phyloP scores from a whole-genome alignment of 2,113 vertebrate species.

The Gobius niger region DNA sequence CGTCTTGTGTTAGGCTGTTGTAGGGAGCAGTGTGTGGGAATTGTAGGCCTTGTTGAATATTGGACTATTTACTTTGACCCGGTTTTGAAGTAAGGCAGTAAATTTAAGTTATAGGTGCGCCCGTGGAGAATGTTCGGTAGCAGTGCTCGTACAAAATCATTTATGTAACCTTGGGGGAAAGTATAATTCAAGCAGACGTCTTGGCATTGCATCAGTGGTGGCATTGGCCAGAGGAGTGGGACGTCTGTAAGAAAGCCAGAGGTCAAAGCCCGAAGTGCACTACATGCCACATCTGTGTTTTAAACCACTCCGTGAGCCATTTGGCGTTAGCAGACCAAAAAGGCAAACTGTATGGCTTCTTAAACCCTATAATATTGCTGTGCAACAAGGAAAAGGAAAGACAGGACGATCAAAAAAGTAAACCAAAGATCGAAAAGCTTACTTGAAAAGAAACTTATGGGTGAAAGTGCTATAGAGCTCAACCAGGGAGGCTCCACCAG shows the following conservation, averaged over 20 bases:
- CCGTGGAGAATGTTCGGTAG: background rate
- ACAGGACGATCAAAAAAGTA: slow-evolving; percentile 8
- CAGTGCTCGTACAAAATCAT: background rate
- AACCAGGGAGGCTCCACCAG: too few species aligned
- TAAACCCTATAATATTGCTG: background rate
- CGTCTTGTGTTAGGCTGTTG: slow-evolving; percentile 1
- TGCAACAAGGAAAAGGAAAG: background rate
- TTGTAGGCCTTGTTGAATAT: background rate
- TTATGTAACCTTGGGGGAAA: slow-evolving; percentile 7
- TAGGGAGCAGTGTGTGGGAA: background rate
- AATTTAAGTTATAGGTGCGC: background rate
- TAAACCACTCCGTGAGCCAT: slow-evolving; percentile 29
- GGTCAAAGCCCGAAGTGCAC: slow-evolving; percentile 13
- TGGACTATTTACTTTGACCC: background rate
- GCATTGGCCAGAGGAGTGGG: background rate
- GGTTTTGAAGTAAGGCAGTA: background rate
- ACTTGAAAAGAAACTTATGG: background rate
- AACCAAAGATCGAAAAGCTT: background rate
- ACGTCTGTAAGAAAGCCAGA: slow-evolving; percentile 2
- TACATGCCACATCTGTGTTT: slow-evolving; percentile 10
- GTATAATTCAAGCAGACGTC: slow-evolving; percentile 6
- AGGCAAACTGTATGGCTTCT: slow-evolving; percentile 33
- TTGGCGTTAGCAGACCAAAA: slow-evolving; percentile 43
- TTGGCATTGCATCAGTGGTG: slow-evolving; percentile 14
- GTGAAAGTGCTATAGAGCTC: too few species aligned